A percentile compares a stretch with the other conserved stretches of the same genome.
Conservation (phyloP, 2,888 invertebrate genomes). For the Ochlodes sylvanus region DNA sequence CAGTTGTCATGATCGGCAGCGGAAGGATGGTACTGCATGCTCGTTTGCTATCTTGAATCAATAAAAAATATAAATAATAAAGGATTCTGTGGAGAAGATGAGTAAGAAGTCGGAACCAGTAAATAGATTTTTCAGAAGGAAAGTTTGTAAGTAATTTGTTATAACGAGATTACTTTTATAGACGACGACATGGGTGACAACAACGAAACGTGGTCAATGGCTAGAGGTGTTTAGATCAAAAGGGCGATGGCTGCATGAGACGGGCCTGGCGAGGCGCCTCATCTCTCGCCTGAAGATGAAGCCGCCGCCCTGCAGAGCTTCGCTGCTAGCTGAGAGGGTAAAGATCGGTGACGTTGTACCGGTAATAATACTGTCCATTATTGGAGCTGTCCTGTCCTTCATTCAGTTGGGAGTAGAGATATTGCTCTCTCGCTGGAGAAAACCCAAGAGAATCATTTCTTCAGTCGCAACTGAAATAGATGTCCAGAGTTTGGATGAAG, state of each 20-base stretch:
- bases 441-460: conserved; percentile 10
- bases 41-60: too few relatives aligned
- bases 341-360: conserved; percentile 66
- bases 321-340: conserved; percentile 70
- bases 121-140: too few relatives aligned
- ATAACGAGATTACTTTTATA: conserved; percentile 40
- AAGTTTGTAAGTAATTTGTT: too few relatives aligned
- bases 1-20: too few relatives aligned
- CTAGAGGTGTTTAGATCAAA: conserved; percentile 55
- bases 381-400: conserved; percentile 57
- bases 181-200: conserved; percentile 60
- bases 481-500: not conserved
- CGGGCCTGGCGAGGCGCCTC: conserved; percentile 60
- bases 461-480: not conserved
- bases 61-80: too few relatives aligned
- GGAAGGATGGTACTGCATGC: too few relatives aligned
- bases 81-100: too few relatives aligned
- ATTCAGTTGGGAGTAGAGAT: conserved; percentile 60
- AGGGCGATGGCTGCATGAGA: conserved; percentile 65
- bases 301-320: conserved; percentile 65
- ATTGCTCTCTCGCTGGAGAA: conserved; percentile 50
- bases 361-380: conserved; percentile 52
- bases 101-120: too few relatives aligned
- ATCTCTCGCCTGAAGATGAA: conserved; percentile 52
- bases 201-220: conserved; percentile 63